phyloP scores from a whole-genome alignment of 1,140 invertebrate species.

The Saccostrea echinata region DNA sequence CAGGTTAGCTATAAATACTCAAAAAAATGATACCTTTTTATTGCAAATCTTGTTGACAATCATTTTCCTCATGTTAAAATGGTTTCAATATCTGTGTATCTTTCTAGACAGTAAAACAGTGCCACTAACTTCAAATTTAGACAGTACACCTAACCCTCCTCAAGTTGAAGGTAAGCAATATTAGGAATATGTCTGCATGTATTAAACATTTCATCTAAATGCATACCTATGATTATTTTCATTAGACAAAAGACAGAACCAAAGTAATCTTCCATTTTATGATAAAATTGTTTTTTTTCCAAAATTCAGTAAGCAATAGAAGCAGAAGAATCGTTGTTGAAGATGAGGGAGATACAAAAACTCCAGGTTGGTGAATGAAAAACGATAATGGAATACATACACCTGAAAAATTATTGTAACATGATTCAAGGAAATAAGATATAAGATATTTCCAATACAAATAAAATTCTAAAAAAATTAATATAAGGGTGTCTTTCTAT shows the following conservation, averaged over 20 bases:
- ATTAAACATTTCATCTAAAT: too few species aligned
- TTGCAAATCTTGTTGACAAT: not conserved
- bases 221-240: too few species aligned
- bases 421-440: too few species aligned
- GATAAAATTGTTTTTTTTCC: too few species aligned
- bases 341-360: not conserved
- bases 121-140: not conserved
- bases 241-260: too few species aligned
- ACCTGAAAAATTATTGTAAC: too few species aligned
- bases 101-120: not conserved
- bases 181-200: too few species aligned
- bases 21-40: not conserved
- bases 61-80: too few species aligned
- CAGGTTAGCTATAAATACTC: not conserved
- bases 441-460: too few species aligned
- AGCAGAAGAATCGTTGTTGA: slow-evolving; percentile 17
- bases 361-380: not conserved
- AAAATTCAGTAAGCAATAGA: not conserved
- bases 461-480: too few species aligned
- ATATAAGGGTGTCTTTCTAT: too few species aligned
- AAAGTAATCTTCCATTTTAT: too few species aligned
- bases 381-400: not conserved
- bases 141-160: not conserved
- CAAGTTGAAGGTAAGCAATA: not conserved
- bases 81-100: not conserved